A percentile compares a stretch with the other conserved stretches of the same genome.
phyloP scores from a whole-genome alignment of 2,113 vertebrate genomes.

The Perca flavescens region DNA sequence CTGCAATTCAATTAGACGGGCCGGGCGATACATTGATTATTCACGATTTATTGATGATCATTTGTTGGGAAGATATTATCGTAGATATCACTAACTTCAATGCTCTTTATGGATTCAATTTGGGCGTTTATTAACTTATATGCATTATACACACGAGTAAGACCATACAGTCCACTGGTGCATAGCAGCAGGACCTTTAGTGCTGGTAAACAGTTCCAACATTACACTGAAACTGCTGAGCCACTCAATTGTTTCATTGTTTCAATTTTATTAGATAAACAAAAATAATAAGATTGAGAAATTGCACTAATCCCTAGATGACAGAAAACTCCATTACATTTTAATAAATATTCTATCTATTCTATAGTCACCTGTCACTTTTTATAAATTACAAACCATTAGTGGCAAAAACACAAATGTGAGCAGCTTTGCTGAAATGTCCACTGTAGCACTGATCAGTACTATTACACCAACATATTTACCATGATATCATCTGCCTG shows the following conservation, averaged over 20 bases:
- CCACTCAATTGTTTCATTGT: background rate
- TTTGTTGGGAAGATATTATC: constrained; percentile 9
- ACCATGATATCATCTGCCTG: constrained; percentile 43
- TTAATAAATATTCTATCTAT: background rate
- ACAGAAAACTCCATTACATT: too few species aligned
- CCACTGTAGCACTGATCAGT: background rate
- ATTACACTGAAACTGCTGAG: background rate
- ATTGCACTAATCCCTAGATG: background rate
- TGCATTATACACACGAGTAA: background rate
- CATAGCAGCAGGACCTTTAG: background rate
- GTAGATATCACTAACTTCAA: background rate
- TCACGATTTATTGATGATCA: background rate
- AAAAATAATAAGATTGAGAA: background rate
- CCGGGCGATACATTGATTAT: background rate
- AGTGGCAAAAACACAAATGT: too few species aligned
- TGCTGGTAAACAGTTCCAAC: background rate
- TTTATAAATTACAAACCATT: background rate
- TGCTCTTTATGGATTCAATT: background rate
- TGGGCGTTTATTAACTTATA: background rate
- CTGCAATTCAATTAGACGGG: constrained; percentile 46
- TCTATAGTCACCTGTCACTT: background rate
- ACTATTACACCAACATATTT: background rate
- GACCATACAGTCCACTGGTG: background rate
- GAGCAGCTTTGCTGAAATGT: background rate
- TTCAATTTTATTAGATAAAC: background rate